Evolutionary conservation across 2,888 invertebrate genomes (phyloP).

Genomic region (Cantharis nigra): DNA sequence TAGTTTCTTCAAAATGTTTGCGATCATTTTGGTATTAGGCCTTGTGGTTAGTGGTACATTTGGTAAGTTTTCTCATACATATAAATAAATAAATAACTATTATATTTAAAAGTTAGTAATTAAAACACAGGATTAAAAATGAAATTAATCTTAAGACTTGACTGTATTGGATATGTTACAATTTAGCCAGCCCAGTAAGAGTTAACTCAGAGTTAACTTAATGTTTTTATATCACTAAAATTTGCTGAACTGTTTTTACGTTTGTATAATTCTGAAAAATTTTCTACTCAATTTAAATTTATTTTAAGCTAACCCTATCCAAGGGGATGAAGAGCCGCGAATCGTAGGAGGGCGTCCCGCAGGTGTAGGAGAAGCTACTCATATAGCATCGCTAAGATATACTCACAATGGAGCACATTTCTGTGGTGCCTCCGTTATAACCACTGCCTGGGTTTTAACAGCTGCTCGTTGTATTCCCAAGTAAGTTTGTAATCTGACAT

Average conservation of each 20-base stretch:
- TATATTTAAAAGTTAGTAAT: too few relatives aligned
- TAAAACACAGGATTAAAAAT: too few relatives aligned
- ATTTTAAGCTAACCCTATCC: background rate
- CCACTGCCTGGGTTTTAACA: constrained; percentile 51
- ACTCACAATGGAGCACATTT: constrained; percentile 48
- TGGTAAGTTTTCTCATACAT: background rate
- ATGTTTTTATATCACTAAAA: too few relatives aligned
- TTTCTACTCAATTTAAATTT: background rate
- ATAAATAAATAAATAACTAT: too few relatives aligned
- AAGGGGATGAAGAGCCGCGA: constrained; percentile 16
- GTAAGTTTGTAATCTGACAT: constrained; percentile 42
- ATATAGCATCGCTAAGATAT: constrained; percentile 55
- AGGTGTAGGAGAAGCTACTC: constrained; percentile 52
- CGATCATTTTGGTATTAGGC: background rate
- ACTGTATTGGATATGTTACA: too few relatives aligned
- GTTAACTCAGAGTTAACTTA: too few relatives aligned
- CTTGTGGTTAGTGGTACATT: background rate
- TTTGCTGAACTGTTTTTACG: too few relatives aligned
- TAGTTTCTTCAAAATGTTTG: background rate
- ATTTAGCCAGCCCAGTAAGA: too few relatives aligned
- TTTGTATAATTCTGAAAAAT: too few relatives aligned
- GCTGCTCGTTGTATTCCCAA: constrained; percentile 58
- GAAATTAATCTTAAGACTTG: too few relatives aligned
- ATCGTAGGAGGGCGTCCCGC: constrained; percentile 58
- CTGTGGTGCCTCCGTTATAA: constrained; percentile 59